A percentile compares a stretch with the other conserved stretches of the same genome.
Conservation (phyloP, 1,140 invertebrate species). For the Tetramorium simillimum region DNA sequence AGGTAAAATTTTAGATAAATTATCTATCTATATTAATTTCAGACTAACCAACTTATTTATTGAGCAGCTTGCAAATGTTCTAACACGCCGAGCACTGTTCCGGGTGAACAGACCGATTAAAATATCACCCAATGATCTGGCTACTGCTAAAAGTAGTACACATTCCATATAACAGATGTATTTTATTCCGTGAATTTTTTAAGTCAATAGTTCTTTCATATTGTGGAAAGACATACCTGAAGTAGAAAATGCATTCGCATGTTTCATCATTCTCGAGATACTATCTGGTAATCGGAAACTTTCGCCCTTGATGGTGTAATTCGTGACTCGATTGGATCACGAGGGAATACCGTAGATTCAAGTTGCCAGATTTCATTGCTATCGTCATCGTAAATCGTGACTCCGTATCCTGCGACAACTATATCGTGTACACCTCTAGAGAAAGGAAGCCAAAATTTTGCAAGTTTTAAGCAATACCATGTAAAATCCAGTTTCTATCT, state of each 20-base stretch:
- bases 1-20: not conserved
- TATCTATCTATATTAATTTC: not conserved
- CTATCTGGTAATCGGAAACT: conserved; percentile 48
- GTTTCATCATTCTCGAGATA: conserved; percentile 53
- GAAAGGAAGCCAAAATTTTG: not conserved
- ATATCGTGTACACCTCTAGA: not conserved
- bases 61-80: not conserved
- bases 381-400: conserved; percentile 46
- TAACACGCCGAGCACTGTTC: not conserved
- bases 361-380: conserved; percentile 16
- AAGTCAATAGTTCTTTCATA: not conserved
- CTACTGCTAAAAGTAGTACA: not conserved
- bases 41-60: not conserved
- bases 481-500: not conserved
- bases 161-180: not conserved
- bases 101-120: not conserved
- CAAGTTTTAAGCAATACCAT: not conserved
- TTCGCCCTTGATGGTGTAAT: conserved; percentile 57
- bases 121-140: not conserved
- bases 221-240: not conserved
- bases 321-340: conserved; percentile 22
- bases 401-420: conserved; percentile 21
- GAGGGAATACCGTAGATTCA: conserved; percentile 14
- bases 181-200: not conserved
- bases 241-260: conserved; percentile 13